Percentiles rank a stretch among this genome's conserved stretches.
phyloP scores from a whole-genome alignment of 2,113 vertebrate genomes.

The Dromaius novaehollandiae region DNA sequence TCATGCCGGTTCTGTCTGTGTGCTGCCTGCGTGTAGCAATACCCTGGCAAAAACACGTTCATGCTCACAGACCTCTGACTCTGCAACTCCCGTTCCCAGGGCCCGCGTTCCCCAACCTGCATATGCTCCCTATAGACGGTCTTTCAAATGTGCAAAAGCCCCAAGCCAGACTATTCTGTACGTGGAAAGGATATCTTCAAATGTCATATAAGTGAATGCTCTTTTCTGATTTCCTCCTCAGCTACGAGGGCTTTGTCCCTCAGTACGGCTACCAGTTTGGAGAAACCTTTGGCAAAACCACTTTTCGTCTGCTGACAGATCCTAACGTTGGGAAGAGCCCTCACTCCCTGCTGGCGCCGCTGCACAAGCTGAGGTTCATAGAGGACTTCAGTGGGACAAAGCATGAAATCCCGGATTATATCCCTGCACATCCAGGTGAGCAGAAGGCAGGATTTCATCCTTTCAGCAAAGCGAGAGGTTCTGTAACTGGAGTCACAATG shows the following conservation, averaged over 20 bases:
- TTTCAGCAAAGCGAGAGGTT: rapidly evolving
- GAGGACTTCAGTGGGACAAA: rapidly evolving
- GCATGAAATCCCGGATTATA: rapidly evolving
- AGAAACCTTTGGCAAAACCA: conserved; percentile 20
- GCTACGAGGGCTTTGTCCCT: background rate
- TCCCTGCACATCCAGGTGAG: background rate
- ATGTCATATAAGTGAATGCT: rapidly evolving
- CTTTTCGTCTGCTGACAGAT: background rate
- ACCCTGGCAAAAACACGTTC: rapidly evolving
- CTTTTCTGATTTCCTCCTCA: background rate
- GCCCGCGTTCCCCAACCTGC: rapidly evolving
- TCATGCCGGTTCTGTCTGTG: no score
- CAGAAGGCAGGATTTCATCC: rapidly evolving
- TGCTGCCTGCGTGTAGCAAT: no score
- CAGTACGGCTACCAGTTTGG: background rate
- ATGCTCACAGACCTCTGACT: rapidly evolving
- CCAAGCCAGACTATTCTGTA: rapidly evolving
- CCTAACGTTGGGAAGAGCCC: rapidly evolving
- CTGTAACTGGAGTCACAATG: no score
- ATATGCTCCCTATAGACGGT: rapidly evolving
- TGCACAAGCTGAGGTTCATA: background rate
- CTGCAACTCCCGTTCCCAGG: background rate
- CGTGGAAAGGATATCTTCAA: rapidly evolving
- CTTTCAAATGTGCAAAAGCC: rapidly evolving
- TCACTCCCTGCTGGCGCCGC: background rate